Evolutionary conservation across 2,888 invertebrate species (phyloP), one percentile per base, ranked within the genome.

Genomic region (Heteromurus nitidus): DNA sequence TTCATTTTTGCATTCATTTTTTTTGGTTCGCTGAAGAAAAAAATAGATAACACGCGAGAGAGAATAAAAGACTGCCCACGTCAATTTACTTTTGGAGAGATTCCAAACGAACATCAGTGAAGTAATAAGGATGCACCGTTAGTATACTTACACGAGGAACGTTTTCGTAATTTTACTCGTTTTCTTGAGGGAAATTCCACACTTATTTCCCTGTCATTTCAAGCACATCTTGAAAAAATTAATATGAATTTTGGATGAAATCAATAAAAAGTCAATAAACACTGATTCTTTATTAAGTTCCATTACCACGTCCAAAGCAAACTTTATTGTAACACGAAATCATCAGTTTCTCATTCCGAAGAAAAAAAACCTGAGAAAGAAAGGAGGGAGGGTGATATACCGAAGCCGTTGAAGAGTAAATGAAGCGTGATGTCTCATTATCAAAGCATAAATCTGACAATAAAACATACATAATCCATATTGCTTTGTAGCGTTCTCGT

Each of bases 61-160:
- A 62, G 31, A 58, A 28, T 26, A 13, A 28, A 28, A 26, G 3
- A 55, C 72, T 80, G 72, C 80, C 80, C 73, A 80, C 80, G 80
- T 74, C 80, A 73, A 80, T 80, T 80, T 80, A 74, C 31, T 60
- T 68, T 80, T 80, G 80, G 80, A 73, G 11, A 9, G 18, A 28
- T 44, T 80, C 80, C 80, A 80, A n/a, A n/a, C n/a, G n/a, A n/a
- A 74, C 55, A 53, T 3, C n/a, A 62, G 26, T 9, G 20, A 9
- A 62, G 31, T 11, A 62, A 30, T n/a, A 62, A 31, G 62, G 30
- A 31, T 62, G 62, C 62, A 62, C 7, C 11, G 11, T 47, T 11
- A 47, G 47, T 47, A 16, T 16, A n/a, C n/a, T n/a, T n/a, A n/a
- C n/a, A n/a, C n/a, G n/a, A n/a, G n/a, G n/a, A n/a, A n/a, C n/a